Percentiles rank a stretch among this genome's conserved stretches.
Conservation (phyloP, 2,113 vertebrate genomes). For the Mixornis gularis region DNA sequence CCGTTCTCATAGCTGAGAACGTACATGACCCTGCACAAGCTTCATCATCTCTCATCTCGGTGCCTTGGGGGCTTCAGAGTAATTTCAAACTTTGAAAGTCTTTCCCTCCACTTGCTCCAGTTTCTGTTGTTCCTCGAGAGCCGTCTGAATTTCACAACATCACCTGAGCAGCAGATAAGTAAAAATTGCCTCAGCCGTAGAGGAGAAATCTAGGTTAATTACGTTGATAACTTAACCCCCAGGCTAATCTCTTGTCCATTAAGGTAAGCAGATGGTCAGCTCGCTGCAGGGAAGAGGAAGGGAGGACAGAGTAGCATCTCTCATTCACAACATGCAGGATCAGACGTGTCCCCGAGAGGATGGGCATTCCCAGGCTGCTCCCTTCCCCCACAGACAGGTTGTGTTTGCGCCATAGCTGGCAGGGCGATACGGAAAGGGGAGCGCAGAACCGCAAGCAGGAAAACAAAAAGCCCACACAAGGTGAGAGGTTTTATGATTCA, state of each 20-base stretch:
- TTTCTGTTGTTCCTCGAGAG: constrained; percentile 41
- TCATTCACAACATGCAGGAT: constrained; percentile 18
- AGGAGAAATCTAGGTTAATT: constrained; percentile 67
- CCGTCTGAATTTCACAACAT: not conserved
- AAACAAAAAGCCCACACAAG: not conserved
- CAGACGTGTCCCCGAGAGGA: not conserved
- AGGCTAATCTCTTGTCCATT: constrained; percentile 47
- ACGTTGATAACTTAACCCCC: constrained; percentile 53
- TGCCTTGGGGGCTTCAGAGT: not conserved
- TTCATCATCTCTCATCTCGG: not conserved
- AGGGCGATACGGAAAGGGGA: not conserved
- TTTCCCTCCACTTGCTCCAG: not conserved
- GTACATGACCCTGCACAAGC: not conserved
- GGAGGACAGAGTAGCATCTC: not conserved
- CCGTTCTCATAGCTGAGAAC: not conserved
- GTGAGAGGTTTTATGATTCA: not conserved
- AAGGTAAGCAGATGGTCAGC: constrained; percentile 64
- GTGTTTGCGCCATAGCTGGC: not conserved
- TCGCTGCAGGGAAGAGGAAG: constrained; percentile 37
- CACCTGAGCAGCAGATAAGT: constrained; percentile 11
- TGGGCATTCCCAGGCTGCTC: not conserved
- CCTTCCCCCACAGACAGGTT: not conserved
- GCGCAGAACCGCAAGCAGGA: not conserved
- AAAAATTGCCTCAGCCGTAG: not conserved
- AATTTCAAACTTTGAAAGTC: constrained; percentile 2